Conservation (phyloP, 2,888 invertebrate genomes). For the Andrena marginata region DNA sequence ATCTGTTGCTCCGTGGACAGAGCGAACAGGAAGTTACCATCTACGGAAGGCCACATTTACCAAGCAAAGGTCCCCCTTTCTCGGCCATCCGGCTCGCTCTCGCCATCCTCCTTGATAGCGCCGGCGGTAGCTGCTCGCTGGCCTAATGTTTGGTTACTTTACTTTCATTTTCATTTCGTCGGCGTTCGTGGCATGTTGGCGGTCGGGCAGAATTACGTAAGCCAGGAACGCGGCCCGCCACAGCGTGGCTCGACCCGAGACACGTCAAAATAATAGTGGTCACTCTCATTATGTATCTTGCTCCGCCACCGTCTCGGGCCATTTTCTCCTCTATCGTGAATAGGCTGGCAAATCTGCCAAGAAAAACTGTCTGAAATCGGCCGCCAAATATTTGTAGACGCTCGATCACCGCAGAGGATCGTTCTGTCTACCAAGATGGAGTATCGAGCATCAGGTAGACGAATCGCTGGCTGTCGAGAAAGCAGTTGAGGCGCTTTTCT, state of each 20-base stretch:
- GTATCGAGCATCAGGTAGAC: background rate
- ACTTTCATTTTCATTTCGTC: slow-evolving; percentile 84
- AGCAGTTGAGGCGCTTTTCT: no score
- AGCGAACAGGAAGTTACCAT: slow-evolving; percentile 39
- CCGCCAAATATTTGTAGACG: slow-evolving; percentile 22
- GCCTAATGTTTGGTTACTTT: slow-evolving; percentile 77
- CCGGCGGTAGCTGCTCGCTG: slow-evolving; percentile 49
- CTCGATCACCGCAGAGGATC: background rate
- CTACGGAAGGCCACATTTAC: slow-evolving; percentile 44
- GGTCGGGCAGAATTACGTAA: slow-evolving; percentile 69
- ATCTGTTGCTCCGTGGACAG: background rate
- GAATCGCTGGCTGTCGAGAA: no score
- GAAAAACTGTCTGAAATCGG: slow-evolving; percentile 20
- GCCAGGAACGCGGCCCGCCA: slow-evolving; percentile 47
- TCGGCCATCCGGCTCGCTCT: slow-evolving; percentile 30
- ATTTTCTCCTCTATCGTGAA: slow-evolving; percentile 18
- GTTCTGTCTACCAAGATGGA: background rate
- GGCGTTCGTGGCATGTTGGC: slow-evolving; percentile 74
- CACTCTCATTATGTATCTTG: slow-evolving; percentile 81
- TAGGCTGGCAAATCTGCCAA: slow-evolving; percentile 12
- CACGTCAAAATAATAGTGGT: slow-evolving; percentile 84
- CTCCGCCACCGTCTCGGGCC: slow-evolving; percentile 35
- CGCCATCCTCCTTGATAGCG: slow-evolving; percentile 41
- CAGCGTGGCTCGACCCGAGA: slow-evolving; percentile 72
- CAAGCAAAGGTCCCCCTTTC: slow-evolving; percentile 45